Conservation (phyloP, 2,888 invertebrate genomes). For the Nasonovia ribisnigri region DNA sequence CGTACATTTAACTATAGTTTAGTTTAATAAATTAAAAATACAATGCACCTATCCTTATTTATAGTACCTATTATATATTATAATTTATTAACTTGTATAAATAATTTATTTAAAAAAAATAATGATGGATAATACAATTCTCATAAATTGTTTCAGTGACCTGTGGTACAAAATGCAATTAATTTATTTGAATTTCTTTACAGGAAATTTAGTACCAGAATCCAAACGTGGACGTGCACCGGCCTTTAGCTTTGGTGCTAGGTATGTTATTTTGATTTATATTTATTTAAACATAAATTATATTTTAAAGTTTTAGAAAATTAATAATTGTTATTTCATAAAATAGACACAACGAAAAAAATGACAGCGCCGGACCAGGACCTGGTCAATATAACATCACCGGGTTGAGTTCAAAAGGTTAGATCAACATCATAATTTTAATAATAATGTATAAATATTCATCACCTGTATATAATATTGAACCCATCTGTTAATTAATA, state of each 20-base stretch:
- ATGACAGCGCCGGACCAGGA: constrained; percentile 81
- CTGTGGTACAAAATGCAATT: neutral
- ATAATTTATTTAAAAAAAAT: no score
- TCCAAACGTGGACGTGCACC: constrained; percentile 84
- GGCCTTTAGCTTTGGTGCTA: constrained; percentile 85
- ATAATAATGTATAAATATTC: neutral
- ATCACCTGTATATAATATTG: neutral
- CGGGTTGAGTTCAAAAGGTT: constrained; percentile 87
- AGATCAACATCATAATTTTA: constrained; percentile 66
- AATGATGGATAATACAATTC: no score
- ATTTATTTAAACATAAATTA: neutral
- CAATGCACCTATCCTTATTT: no score
- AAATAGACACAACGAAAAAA: constrained; percentile 72
- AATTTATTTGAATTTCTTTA: neutral
- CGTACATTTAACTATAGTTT: no score
- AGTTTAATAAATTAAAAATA: no score
- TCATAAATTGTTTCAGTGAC: no score
- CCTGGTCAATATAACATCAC: constrained; percentile 92
- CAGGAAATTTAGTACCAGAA: constrained; percentile 72
- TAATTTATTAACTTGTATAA: no score
- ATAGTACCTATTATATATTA: no score
- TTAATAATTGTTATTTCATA: neutral
- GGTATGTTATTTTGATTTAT: constrained; percentile 69
- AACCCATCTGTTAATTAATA: neutral
- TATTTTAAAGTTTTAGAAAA: constrained; percentile 56